Evolutionary conservation across 2,113 vertebrate genomes (phyloP), one percentile per base, ranked within the genome.

Genomic region (Lycaon pictus): DNA sequence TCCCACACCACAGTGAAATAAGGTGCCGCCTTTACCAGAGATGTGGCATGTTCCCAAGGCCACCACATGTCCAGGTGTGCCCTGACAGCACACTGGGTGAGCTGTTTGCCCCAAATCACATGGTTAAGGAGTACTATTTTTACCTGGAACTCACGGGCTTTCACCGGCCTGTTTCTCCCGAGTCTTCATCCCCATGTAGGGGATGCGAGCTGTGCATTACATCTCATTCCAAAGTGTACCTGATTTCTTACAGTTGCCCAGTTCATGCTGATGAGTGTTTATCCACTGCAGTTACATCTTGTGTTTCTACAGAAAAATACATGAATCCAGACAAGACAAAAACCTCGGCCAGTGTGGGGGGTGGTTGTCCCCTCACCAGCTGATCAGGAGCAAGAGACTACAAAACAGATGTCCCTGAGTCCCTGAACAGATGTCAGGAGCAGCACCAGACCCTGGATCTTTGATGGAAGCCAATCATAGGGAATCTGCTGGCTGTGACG

Each of bases 231-330:
- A 35, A 20, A 27, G 13, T 62, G 62, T 62, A 37, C n/a, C 35
- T 43, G 15, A 27, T 83, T 83, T 83, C 19, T 80, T 80, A 13
- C n/a, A 56, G 53, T 56, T 35, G 35, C 35, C 37, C 58, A 25
- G 27, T 88, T 43, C n/a, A 72, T 25, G 15, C 22, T 60, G 74
- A 22, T 89, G 25, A 58, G 86, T 51, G 76, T 55, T 90, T 63
- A 76, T 62, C 43, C 17, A 76, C 69, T 60, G 19, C 17, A 79
- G 48, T 80, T 90, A 63, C 6, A 91, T 81, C 63, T 65, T 37
- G 1, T 92, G 76, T 95, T 95, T 96, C 93, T 88, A 97, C 96
- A 98, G 98, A 96, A 98, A 98, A 96, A 98, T 97, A 94, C 98
- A 99, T 0, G 88, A 97, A 67, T 89, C 97, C 35, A 94, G 90